Evolutionary conservation across 2,113 vertebrate species (phyloP), one percentile per base, ranked within the genome.

Genomic region (Periophthalmus modestus): DNA sequence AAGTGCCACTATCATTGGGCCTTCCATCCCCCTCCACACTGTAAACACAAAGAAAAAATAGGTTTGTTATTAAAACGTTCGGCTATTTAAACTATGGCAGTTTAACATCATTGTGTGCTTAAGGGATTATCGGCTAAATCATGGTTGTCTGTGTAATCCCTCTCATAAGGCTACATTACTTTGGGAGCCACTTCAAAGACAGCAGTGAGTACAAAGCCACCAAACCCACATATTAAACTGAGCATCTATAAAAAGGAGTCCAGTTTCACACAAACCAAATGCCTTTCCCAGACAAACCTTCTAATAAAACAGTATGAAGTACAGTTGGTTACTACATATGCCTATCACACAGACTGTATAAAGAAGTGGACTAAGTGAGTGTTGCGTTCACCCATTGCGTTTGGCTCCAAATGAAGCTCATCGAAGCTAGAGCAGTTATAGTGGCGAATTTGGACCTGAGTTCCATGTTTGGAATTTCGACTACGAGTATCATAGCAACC

Each of bases 1-100:
- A 95, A 0, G 94, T 92, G 81, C 96, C 94, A 0, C 96, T 92
- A 85, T 97, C 97, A 43, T 89, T 93, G 87, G 95, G 93, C 74
- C 96, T 94, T 82, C 91, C 96, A 89, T 98, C 96, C 24, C 98
- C 97, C 91, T 99, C 98, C 87, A 98, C 96, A 63, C 98, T 99
- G 92, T 68, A 83, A 86, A 9, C 12, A 85, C 36, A 77, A 66
- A 34, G 75, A 46, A 71, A 46, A 28, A 4, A 59, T 28, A 52
- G 1, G 68, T 6, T 34, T 65, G 0, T 52, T 50, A 9, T 0
- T 59, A 62, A 15, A 71, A 34, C 39, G 9, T 43, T 43, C 39
- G 10, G 39, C 39, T 43, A 48, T 18, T 21, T 6, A 71, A 14
- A 48, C 4, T 15, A 48, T 24, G 28, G 13, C 18, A 72, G 33